Evolutionary conservation across 1,140 invertebrate species (phyloP), one percentile per base, ranked within the genome.

Genomic region (Cydia pomonella): DNA sequence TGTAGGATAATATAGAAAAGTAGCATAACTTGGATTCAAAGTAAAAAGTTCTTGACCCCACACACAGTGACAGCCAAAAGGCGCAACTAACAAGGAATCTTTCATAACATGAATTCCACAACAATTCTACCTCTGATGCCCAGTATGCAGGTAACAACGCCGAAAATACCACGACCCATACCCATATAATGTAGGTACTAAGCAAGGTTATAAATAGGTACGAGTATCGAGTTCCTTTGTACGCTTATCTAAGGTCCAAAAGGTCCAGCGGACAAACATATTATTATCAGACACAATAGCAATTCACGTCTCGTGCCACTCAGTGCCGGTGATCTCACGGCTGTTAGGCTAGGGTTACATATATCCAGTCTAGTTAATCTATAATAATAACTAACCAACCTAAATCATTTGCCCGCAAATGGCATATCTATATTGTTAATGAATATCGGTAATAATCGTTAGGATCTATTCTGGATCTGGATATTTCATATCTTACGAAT

Each of bases 251-350:
- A 69, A n/a, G 64, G 64, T 69, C 64, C 64, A 41, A 18, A 69
- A 69, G 64, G 64, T 69, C 64, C 64, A 38, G n/a, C 64, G 64
- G 33, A 69, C 64, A 69, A 69, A 69, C 64, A 69, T 33, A 69
- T 33, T 69, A 33, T 69, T 69, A 69, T 69, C 64, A 13, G 18
- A 38, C 29, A 69, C 64, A 69, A 69, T 69, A 33, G 29, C 64
- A 69, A 69, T 59, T 59, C 23, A 66, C 63, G 63, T 25, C 53
- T 59, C 53, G 53, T 23, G 21, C 64, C 27, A 18, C 64, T 69
- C 63, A 33, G 27, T 69, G 64, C 16, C 64, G 64, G 64, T 38
- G 64, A 69, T 38, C 13, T 69, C 64, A 66, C n/a, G 3, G 1
- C 4, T 63, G 21, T 29, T 18, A 59, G 21, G 53, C 53, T 59